Percentiles rank a stretch among this genome's conserved stretches.
phyloP scores from a whole-genome alignment of 2,888 invertebrate species.

The Smittia aterrima region DNA sequence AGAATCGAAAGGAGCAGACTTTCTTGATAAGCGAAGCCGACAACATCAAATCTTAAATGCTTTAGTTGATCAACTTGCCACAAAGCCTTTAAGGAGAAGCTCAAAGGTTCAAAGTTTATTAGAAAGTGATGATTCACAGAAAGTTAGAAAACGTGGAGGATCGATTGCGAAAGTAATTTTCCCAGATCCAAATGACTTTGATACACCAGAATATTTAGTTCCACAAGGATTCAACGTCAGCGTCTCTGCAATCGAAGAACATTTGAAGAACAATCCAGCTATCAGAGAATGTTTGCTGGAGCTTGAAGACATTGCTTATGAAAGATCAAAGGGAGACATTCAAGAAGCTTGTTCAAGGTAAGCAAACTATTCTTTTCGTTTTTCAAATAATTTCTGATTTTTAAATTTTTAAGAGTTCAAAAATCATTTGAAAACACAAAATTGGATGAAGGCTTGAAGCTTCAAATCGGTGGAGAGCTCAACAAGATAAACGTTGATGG shows the following conservation, averaged over 20 bases:
- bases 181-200: conserved; percentile 34
- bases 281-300: conserved; percentile 56
- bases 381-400: too few species aligned
- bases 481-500: conserved; percentile 14
- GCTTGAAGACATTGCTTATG: conserved; percentile 56
- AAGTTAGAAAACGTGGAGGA: conserved; percentile 10
- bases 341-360: conserved; percentile 56
- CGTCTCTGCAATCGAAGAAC: conserved; percentile 60
- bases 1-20: conserved; percentile 36
- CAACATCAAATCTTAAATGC: conserved; percentile 26
- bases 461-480: conserved; percentile 45
- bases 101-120: not conserved
- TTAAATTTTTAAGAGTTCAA: conserved; percentile 43
- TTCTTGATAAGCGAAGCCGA: conserved; percentile 4
- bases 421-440: conserved; percentile 53
- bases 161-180: conserved; percentile 29
- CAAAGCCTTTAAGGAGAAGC: conserved; percentile 1
- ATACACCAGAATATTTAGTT: conserved; percentile 50
- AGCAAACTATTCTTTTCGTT: conserved; percentile 3
- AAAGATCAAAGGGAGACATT: conserved; percentile 55
- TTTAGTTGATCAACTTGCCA: conserved; percentile 26
- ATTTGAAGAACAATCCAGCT: conserved; percentile 56
- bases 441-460: conserved; percentile 52
- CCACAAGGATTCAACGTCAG: conserved; percentile 73
- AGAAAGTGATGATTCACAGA: not conserved